phyloP scores from a whole-genome alignment of 2,797 vertebrate genomes.

The Rhadinocentrus ornatus region DNA sequence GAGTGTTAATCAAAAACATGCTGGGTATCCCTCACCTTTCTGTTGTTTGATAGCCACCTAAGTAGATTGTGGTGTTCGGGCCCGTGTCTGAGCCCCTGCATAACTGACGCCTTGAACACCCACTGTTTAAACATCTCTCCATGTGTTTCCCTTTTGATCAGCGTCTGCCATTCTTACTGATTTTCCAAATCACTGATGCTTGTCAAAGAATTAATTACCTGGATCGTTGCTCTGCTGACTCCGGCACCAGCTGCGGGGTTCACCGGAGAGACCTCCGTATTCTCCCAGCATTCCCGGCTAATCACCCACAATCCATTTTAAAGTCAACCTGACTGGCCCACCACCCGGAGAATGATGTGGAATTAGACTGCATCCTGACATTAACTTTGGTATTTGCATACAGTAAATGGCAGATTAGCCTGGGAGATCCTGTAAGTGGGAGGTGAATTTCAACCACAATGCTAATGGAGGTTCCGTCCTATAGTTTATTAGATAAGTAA shows the following conservation, averaged over 20 bases:
- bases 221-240: slow-evolving; percentile 82
- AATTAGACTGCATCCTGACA: slow-evolving; percentile 82
- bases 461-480: slow-evolving; percentile 71
- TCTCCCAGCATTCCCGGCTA: slow-evolving; percentile 80
- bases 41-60: slow-evolving; percentile 64
- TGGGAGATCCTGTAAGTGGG: slow-evolving; percentile 62
- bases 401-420: slow-evolving; percentile 76
- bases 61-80: slow-evolving; percentile 58
- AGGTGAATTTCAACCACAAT: slow-evolving; percentile 72
- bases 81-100: slow-evolving; percentile 36
- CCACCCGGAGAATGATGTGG: slow-evolving; percentile 79
- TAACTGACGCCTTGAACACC: slow-evolving; percentile 73
- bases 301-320: slow-evolving; percentile 87
- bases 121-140: slow-evolving; percentile 83
- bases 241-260: slow-evolving; percentile 78
- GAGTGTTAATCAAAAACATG: slow-evolving; percentile 32
- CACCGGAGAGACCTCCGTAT: slow-evolving; percentile 75
- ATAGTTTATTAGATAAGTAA: slow-evolving; percentile 83
- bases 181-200: slow-evolving; percentile 88
- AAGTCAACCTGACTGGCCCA: slow-evolving; percentile 85
- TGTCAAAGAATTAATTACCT: slow-evolving; percentile 89
- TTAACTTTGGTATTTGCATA: slow-evolving; percentile 84
- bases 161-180: slow-evolving; percentile 84
- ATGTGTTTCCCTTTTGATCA: slow-evolving; percentile 85
- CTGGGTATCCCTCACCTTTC: slow-evolving; percentile 34